A percentile compares a stretch with the other conserved stretches of the same genome.
These are phyloP conservation scores for Jacana jacana DNA, from an alignment of 2,113 vertebrate genomes.

Conservation along the genomic window DNA sequence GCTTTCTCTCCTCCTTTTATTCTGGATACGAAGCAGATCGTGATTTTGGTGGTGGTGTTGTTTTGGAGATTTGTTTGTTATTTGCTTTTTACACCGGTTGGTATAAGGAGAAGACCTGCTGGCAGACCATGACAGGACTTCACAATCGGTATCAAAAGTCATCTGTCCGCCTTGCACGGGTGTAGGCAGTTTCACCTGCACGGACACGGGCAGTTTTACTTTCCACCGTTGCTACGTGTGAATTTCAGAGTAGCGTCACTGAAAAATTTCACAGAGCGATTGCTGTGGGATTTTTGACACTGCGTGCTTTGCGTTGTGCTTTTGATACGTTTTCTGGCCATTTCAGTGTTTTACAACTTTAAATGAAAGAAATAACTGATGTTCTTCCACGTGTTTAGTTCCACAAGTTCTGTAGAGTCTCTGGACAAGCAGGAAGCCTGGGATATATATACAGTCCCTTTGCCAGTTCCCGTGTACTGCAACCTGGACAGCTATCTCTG, in stretches of 20 bases:
- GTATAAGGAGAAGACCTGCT: neutral
- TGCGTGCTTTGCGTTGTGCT: neutral
- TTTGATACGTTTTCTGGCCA: neutral
- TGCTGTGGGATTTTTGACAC: neutral
- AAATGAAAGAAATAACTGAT: neutral
- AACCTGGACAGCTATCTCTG: neutral
- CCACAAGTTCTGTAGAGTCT: neutral
- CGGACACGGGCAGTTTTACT: neutral
- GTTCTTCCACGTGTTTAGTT: neutral
- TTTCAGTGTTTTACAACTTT: neutral
- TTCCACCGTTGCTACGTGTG: neutral
- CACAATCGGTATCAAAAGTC: neutral
- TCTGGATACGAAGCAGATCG: neutral
- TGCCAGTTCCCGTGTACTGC: neutral
- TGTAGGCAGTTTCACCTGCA: neutral
- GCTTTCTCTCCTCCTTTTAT: neutral
- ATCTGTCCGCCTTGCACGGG: neutral
- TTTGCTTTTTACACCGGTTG: neutral
- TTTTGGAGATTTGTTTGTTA: neutral
- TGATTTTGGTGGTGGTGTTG: neutral
- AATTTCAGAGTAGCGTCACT: neutral
- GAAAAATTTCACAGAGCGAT: neutral
- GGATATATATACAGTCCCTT: neutral
- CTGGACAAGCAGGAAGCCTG: neutral
- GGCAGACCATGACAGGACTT: neutral